Percentiles rank a stretch among this genome's conserved stretches.
Conservation (phyloP, 2,888 invertebrate species). For the Crepidodera aurea region DNA sequence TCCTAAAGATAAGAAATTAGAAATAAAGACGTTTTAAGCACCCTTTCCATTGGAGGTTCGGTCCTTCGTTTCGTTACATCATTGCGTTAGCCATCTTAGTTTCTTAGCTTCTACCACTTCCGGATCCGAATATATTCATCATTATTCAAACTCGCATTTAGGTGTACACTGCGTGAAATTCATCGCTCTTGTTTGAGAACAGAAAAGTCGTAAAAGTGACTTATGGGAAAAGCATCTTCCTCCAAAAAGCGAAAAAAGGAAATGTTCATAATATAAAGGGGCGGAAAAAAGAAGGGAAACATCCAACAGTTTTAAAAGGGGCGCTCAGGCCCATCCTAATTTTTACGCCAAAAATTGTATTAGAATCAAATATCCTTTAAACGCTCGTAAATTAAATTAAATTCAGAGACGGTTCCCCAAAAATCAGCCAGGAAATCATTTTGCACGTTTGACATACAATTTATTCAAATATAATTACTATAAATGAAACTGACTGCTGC, state of each 20-base stretch:
- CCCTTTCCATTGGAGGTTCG: too few species aligned
- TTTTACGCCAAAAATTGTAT: slow-evolving; percentile 22
- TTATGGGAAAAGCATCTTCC: slow-evolving; percentile 27
- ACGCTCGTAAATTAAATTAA: slow-evolving; percentile 19
- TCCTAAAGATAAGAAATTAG: too few species aligned
- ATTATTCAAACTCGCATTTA: slow-evolving; percentile 28
- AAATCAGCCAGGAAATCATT: neutral
- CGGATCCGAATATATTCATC: slow-evolving; percentile 25
- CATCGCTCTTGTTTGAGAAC: slow-evolving; percentile 28
- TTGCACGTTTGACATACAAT: slow-evolving; percentile 3
- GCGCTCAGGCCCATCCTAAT: slow-evolving; percentile 17
- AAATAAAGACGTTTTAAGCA: too few species aligned
- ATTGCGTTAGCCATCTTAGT: slow-evolving; percentile 1
- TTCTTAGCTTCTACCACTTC: slow-evolving; percentile 4
- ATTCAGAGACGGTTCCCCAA: slow-evolving; percentile 7
- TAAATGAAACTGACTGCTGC: neutral
- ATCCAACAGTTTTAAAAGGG: slow-evolving; percentile 23
- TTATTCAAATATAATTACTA: neutral
- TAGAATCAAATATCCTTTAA: slow-evolving; percentile 29
- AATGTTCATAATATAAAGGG: slow-evolving; percentile 22
- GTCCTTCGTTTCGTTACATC: neutral
- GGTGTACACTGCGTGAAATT: slow-evolving; percentile 28
- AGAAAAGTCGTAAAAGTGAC: slow-evolving; percentile 29
- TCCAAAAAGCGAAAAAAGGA: slow-evolving; percentile 20
- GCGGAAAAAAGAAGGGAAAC: slow-evolving; percentile 16